Conservation (phyloP, 2,888 invertebrate genomes). For the Diplazon laetatorius region DNA sequence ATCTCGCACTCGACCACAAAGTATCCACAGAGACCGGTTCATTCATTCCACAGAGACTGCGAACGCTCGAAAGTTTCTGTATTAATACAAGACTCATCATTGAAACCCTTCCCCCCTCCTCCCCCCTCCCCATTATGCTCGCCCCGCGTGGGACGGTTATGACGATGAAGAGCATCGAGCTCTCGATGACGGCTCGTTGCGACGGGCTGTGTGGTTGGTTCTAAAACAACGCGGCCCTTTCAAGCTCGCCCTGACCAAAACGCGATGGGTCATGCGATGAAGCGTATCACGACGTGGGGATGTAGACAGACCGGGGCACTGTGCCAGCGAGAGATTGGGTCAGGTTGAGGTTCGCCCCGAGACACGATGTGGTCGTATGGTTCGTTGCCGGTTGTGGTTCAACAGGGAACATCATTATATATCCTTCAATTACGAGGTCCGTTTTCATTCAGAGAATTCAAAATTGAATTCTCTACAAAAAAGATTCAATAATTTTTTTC, state of each 20-base stretch:
- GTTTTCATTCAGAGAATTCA: conserved; percentile 19
- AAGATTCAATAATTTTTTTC: too few relatives aligned
- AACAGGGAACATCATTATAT: conserved; percentile 74
- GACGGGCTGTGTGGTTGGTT: conserved; percentile 53
- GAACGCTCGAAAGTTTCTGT: conserved; percentile 49
- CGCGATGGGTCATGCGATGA: conserved; percentile 65
- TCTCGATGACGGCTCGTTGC: conserved; percentile 70
- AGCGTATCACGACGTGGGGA: conserved; percentile 59
- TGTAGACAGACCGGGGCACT: conserved; percentile 72
- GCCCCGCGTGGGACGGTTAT: conserved; percentile 51
- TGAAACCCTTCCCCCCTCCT: conserved; percentile 62
- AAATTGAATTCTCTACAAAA: too few relatives aligned
- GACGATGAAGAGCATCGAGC: conserved; percentile 76
- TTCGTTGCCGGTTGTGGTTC: conserved; percentile 19
- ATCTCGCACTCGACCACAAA: conserved; percentile 50
- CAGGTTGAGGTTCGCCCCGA: conserved; percentile 69
- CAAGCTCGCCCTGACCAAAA: conserved; percentile 64
- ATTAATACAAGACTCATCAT: conserved; percentile 76
- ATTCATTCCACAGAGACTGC: conserved; percentile 59
- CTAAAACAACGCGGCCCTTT: conserved; percentile 77
- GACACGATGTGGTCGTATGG: conserved; percentile 32
- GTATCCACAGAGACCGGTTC: conserved; percentile 58
- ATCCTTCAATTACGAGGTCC: conserved; percentile 71
- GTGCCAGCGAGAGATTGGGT: conserved; percentile 67
- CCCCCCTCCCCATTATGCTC: too few relatives aligned